A percentile compares a stretch with the other conserved stretches of the same genome.
Conservation (phyloP, 2,113 vertebrate genomes). For the Vanacampus margaritifer region DNA sequence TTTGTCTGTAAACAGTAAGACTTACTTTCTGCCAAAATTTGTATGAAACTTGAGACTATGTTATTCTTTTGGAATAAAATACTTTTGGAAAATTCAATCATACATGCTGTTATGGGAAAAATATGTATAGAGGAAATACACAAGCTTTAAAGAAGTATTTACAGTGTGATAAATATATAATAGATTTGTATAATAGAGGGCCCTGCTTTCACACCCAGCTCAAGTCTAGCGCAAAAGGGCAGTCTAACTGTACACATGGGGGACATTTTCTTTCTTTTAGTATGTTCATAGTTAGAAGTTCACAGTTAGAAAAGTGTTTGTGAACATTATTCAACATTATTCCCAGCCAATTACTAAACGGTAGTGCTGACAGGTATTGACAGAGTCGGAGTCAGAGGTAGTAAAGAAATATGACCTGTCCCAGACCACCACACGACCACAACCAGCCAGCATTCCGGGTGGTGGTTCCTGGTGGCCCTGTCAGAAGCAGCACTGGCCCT, state of each 20-base stretch:
- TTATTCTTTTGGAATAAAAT: slow-evolving; percentile 2
- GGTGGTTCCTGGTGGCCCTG: too few species aligned
- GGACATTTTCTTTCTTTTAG: too few species aligned
- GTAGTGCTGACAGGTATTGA: slow-evolving; percentile 61
- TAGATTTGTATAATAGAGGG: too few species aligned
- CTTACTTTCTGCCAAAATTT: slow-evolving; percentile 39
- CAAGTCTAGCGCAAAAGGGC: too few species aligned
- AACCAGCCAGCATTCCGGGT: too few species aligned
- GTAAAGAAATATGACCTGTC: slow-evolving; percentile 63
- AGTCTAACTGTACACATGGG: too few species aligned
- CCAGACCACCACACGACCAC: neutral
- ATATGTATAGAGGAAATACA: neutral
- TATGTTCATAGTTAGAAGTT: too few species aligned
- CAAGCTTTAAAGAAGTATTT: neutral
- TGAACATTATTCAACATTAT: too few species aligned
- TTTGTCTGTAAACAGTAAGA: slow-evolving; percentile 35
- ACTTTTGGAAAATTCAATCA: slow-evolving; percentile 10
- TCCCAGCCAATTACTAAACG: slow-evolving; percentile 67
- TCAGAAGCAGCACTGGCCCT: too few species aligned
- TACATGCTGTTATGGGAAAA: neutral
- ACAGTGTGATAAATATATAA: too few species aligned
- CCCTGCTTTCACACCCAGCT: too few species aligned
- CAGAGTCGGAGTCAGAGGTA: slow-evolving; percentile 49
- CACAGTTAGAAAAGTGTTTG: too few species aligned
- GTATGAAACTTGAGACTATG: slow-evolving; percentile 26